Evolutionary conservation across 2,888 invertebrate genomes (phyloP).

Genomic region (Cybosia mesomella): DNA sequence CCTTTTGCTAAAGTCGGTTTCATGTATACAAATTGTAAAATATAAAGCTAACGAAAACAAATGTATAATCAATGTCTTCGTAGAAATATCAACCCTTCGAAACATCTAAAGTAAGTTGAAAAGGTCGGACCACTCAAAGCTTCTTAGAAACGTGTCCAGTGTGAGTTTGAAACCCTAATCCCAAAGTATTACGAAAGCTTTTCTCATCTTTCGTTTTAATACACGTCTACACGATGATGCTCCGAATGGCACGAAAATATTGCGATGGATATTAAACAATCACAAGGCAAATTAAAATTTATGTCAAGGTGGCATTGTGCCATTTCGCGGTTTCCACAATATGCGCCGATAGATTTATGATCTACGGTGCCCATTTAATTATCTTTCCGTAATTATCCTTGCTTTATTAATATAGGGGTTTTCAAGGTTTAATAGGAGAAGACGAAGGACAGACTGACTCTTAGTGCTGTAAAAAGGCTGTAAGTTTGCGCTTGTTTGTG

Average conservation of each 20-base stretch:
- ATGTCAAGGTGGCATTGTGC: slow-evolving; percentile 64
- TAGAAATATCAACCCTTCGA: not conserved
- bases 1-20: not conserved
- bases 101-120: not conserved
- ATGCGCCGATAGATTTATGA: slow-evolving; percentile 48
- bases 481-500: too few species aligned
- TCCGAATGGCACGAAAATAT: slow-evolving; percentile 44
- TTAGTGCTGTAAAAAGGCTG: too few species aligned
- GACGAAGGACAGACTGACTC: not conserved
- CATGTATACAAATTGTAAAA: not conserved
- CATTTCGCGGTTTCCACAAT: slow-evolving; percentile 53
- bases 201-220: not conserved
- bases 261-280: slow-evolving; percentile 56
- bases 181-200: not conserved
- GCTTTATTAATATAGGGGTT: not conserved
- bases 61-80: not conserved
- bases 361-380: slow-evolving; percentile 40
- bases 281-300: slow-evolving; percentile 63
- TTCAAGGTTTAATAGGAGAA: not conserved
- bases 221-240: slow-evolving; percentile 2
- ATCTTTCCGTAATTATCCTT: slow-evolving; percentile 35
- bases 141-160: not conserved
- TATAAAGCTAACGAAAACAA: not conserved
- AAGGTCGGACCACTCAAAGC: not conserved
- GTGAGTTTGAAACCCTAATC: not conserved